Evolutionary conservation across 2,797 vertebrate species (phyloP).

Genomic region (Notoglanidium macrostoma): DNA sequence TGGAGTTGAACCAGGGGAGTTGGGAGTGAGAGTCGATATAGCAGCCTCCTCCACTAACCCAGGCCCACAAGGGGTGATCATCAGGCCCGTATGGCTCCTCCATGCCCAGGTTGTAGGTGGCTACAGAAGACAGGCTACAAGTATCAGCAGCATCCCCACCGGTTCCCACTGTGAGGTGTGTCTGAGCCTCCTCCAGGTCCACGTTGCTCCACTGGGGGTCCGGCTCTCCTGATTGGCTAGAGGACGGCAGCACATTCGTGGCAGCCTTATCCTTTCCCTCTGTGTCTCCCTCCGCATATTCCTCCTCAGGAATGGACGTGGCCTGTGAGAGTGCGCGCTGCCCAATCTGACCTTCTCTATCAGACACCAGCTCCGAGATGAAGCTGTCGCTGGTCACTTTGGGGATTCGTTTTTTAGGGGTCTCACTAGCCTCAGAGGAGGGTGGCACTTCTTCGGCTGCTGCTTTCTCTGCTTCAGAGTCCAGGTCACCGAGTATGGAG

Average conservation of each 20-base stretch:
- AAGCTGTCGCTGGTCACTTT: slow-evolving; percentile 84
- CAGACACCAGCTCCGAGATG: slow-evolving; percentile 80
- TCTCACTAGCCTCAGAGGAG: slow-evolving; percentile 31
- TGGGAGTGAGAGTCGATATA: slow-evolving; percentile 81
- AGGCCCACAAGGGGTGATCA: slow-evolving; percentile 88
- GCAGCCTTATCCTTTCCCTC: slow-evolving; percentile 42
- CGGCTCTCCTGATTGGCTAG: slow-evolving; percentile 50
- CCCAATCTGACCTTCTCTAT: slow-evolving; percentile 65
- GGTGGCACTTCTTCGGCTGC: slow-evolving; percentile 42
- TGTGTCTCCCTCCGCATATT: slow-evolving; percentile 49
- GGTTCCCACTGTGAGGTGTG: slow-evolving; percentile 57
- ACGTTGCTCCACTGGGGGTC: slow-evolving; percentile 91
- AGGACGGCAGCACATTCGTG: slow-evolving; percentile 49
- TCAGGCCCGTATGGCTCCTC: slow-evolving; percentile 82
- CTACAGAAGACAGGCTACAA: slow-evolving; percentile 82
- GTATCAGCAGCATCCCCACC: slow-evolving; percentile 71
- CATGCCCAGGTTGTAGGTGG: slow-evolving; percentile 74
- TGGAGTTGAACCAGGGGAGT: slow-evolving; percentile 85
- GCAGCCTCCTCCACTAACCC: slow-evolving; percentile 92
- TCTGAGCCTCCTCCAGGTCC: slow-evolving; percentile 86
- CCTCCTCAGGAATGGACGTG: slow-evolving; percentile 66
- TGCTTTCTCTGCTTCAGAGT: slow-evolving; percentile 75
- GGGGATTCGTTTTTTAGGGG: slow-evolving; percentile 68
- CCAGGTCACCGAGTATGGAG: slow-evolving; percentile 74
- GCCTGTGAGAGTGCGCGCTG: slow-evolving; percentile 39